Evolutionary conservation across 53 echinoderm and acorn worm species (phyloP), one percentile per base, ranked within the genome.

Genomic region (Actinopyga echinites): DNA sequence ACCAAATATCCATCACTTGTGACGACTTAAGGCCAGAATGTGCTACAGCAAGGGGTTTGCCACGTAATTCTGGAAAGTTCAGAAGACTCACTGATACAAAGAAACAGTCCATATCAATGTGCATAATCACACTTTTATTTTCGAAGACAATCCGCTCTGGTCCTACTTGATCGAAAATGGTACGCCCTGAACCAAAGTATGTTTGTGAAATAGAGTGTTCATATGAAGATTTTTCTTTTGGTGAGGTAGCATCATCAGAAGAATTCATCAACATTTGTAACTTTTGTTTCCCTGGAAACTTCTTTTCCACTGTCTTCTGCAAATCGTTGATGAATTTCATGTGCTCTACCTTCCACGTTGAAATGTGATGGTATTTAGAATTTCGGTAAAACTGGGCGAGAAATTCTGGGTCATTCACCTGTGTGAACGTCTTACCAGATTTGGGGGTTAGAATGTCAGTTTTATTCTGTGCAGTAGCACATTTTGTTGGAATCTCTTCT

Each of bases 41-140:
- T 0, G 97, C 92, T 25, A 97, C 97, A 9, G 97, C 97, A 5
- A 97, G 94, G n/a, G 97, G 89, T 81, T 94, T 92, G 6, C 94
- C 97, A 19, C 37, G 33, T 15, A 97, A 78, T 22, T 97, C 92
- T 8, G 97, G 97, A 15, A 73, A 87, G 35, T 90, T 89, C 20
- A 92, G 85, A 33, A 97, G 83, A 23, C 97, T 90, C 1, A 97
- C 97, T 0, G 97, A 93, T 31, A 97, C 97, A 85, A 97, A 97
- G 92, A 97, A 97, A 74, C 97, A 97, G 37, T 97, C 97, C 97
- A 97, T 97, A 36, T 97, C 97, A 34, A 94, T 52, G 37, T 97
- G 97, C 92, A 97, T 94, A 57, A 97, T 90, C 40, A 86, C 82
- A 29, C 89, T 77, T 31, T 77, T 77, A 3, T 77, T 54, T 19